Conservation (phyloP, 2,888 invertebrate species). For the Megalurothrips usitatus region DNA sequence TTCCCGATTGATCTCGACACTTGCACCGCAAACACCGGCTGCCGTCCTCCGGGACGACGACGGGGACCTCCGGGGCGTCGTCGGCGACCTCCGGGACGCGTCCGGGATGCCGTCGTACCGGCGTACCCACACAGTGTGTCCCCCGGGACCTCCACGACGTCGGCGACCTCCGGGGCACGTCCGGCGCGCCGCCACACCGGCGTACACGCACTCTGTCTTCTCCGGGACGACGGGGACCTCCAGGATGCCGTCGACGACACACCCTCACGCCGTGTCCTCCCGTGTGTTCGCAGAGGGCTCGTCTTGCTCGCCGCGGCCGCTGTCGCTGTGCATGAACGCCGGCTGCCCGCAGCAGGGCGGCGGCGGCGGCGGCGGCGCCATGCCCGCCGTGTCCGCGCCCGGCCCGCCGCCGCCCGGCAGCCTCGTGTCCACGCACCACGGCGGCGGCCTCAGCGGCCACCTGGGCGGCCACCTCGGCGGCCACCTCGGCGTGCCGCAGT, state of each 20-base stretch:
- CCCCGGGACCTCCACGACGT: too few species aligned
- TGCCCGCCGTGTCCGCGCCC: background rate
- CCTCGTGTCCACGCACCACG: conserved; percentile 48
- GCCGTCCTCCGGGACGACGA: too few species aligned
- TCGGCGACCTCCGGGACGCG: too few species aligned
- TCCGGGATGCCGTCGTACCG: too few species aligned
- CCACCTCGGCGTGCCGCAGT: conserved; percentile 41
- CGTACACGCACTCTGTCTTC: too few species aligned
- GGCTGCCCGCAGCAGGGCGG: conserved; percentile 45
- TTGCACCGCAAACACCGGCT: conserved; percentile 18
- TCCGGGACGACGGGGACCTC: too few species aligned
- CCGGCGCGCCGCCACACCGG: too few species aligned
- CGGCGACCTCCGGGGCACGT: too few species aligned
- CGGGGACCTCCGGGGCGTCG: conserved; percentile 29
- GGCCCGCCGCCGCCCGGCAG: conserved; percentile 41
- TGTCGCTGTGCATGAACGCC: conserved; percentile 57
- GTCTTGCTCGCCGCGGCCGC: conserved; percentile 48
- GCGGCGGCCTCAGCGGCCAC: conserved; percentile 47
- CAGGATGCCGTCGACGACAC: conserved; percentile 33
- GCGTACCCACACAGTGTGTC: too few species aligned
- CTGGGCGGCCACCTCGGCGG: conserved; percentile 44
- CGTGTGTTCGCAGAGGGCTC: conserved; percentile 36
- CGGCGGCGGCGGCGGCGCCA: conserved; percentile 48
- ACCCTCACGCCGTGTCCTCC: conserved; percentile 28
- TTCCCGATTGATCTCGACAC: conserved; percentile 41